phyloP scores from a whole-genome alignment of 2,113 vertebrate genomes.

The Gambusia affinis region DNA sequence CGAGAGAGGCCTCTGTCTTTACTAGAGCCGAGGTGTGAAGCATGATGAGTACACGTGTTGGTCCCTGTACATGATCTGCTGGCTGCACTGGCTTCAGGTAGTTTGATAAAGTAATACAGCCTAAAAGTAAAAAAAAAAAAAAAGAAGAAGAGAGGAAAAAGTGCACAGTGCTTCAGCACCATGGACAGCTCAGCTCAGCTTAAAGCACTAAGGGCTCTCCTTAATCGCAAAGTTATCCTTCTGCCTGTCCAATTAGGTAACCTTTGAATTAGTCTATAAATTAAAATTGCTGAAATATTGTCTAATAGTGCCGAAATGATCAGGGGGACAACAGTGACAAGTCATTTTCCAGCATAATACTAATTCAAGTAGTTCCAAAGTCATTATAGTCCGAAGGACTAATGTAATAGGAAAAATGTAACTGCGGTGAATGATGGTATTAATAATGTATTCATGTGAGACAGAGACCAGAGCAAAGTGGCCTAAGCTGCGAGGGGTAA shows the following conservation, averaged over 20 bases:
- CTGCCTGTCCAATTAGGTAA: slow-evolving; percentile 66
- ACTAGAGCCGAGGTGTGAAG: slow-evolving; percentile 20
- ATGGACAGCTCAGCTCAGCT: slow-evolving; percentile 46
- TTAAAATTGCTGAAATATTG: slow-evolving; percentile 67
- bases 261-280: slow-evolving; percentile 65
- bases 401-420: slow-evolving; percentile 76
- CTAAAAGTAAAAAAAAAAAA: background rate
- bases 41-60: slow-evolving; percentile 39
- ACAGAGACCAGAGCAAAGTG: slow-evolving; percentile 62
- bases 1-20: slow-evolving; percentile 38
- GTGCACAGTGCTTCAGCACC: slow-evolving; percentile 52
- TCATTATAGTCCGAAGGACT: slow-evolving; percentile 75
- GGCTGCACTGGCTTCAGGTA: slow-evolving; percentile 49
- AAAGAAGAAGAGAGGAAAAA: background rate
- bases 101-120: slow-evolving; percentile 39
- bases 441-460: slow-evolving; percentile 77
- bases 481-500: slow-evolving; percentile 63
- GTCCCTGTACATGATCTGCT: slow-evolving; percentile 42
- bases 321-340: slow-evolving; percentile 72
- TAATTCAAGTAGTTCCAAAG: slow-evolving; percentile 75
- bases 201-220: slow-evolving; percentile 27
- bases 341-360: slow-evolving; percentile 69
- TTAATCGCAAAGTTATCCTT: slow-evolving; percentile 63
- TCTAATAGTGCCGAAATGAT: slow-evolving; percentile 65
- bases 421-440: slow-evolving; percentile 70